phyloP scores from a whole-genome alignment of 2,888 invertebrate genomes.

The Pseudococcus viburni region DNA sequence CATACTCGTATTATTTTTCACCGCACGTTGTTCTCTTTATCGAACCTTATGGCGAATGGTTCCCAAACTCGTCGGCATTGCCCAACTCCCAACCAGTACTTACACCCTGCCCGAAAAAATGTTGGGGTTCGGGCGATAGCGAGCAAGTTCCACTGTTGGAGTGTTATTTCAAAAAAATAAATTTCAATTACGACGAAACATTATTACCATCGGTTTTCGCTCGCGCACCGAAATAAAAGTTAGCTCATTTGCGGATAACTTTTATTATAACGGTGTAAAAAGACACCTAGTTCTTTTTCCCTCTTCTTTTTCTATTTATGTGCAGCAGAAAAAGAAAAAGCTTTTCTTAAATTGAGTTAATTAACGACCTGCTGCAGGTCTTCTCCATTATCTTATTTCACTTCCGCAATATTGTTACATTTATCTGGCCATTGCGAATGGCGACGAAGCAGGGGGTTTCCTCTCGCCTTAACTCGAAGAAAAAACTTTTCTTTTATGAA shows the following conservation, averaged over 20 bases:
- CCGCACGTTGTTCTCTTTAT: too few relatives aligned
- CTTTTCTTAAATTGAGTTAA: slow-evolving; percentile 54
- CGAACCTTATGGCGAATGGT: too few relatives aligned
- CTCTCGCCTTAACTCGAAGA: too few relatives aligned
- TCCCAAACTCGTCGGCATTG: too few relatives aligned
- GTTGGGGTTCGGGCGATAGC: not conserved
- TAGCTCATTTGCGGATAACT: slow-evolving; percentile 51
- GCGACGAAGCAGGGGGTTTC: not conserved
- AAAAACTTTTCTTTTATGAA: not conserved
- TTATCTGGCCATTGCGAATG: not conserved
- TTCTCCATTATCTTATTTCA: slow-evolving; percentile 38
- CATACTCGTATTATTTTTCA: too few relatives aligned
- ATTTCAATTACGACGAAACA: slow-evolving; percentile 52
- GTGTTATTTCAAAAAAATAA: slow-evolving; percentile 47
- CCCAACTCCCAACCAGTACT: too few relatives aligned
- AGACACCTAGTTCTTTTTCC: slow-evolving; percentile 7
- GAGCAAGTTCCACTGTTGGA: not conserved
- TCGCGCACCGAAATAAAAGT: slow-evolving; percentile 24
- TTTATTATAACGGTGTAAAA: slow-evolving; percentile 47
- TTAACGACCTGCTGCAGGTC: slow-evolving; percentile 54
- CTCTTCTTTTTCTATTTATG: not conserved
- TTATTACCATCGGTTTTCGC: slow-evolving; percentile 52
- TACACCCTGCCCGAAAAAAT: too few relatives aligned
- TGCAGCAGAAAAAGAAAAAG: slow-evolving; percentile 9
- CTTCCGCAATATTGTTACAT: slow-evolving; percentile 53